A percentile compares a stretch with the other conserved stretches of the same genome.
phyloP scores from a whole-genome alignment of 1,140 invertebrate genomes.

The Rhagoletis pomonella region DNA sequence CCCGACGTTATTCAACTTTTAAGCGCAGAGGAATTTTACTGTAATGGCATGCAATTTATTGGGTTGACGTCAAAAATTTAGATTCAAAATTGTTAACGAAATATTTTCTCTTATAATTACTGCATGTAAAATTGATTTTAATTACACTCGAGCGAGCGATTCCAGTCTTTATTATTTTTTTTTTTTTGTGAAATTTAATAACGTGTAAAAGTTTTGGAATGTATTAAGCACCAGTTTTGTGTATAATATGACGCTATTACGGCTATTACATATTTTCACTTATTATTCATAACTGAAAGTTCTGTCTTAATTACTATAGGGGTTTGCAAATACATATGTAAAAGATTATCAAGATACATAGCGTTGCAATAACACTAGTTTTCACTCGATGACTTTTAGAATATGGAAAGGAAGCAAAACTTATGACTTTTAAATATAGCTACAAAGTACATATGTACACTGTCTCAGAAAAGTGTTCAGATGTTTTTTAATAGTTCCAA shows the following conservation, averaged over 20 bases:
- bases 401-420: neutral
- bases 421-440: no score
- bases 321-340: neutral
- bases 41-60: neutral
- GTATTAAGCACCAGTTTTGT: neutral
- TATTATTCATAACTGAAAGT: neutral
- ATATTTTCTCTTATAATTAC: neutral
- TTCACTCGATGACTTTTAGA: neutral
- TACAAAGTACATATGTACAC: no score
- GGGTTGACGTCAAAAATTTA: neutral
- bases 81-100: neutral
- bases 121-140: conserved; percentile 18
- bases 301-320: neutral
- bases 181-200: neutral
- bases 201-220: neutral
- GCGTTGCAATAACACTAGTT: neutral
- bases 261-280: neutral
- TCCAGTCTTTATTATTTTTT: neutral
- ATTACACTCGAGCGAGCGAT: neutral
- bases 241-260: neutral
- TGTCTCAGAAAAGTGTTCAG: no score
- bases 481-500: no score
- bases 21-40: neutral
- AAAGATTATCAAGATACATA: neutral
- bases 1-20: no score